A percentile compares a stretch with the other conserved stretches of the same genome.
Conservation (phyloP, 2,113 vertebrate genomes). For the Chaetodon trifascialis region DNA sequence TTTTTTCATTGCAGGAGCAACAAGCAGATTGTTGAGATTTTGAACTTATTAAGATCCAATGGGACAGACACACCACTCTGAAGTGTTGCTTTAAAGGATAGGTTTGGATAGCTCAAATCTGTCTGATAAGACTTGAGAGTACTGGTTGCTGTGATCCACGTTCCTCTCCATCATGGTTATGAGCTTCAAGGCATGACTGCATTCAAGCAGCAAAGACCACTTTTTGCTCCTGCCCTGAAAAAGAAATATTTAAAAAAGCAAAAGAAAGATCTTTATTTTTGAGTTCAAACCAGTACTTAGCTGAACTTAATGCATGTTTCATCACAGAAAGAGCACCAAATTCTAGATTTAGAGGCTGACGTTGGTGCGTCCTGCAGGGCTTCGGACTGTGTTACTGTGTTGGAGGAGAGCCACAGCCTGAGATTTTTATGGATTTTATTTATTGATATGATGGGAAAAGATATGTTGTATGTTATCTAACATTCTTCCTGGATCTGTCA, state of each 20-base stretch:
- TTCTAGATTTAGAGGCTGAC: neutral
- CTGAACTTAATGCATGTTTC: neutral
- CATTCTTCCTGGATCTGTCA: neutral
- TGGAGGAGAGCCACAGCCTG: neutral
- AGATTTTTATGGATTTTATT: conserved; percentile 1
- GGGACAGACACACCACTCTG: neutral
- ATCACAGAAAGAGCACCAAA: neutral
- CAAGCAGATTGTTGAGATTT: neutral
- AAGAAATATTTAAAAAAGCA: neutral
- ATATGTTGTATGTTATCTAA: neutral
- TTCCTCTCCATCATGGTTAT: neutral
- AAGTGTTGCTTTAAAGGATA: neutral
- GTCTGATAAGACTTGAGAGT: no score
- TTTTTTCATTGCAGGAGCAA: conserved; percentile 13
- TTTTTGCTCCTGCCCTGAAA: neutral
- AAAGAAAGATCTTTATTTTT: neutral
- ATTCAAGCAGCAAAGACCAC: neutral
- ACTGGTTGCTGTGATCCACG: neutral
- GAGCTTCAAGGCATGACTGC: neutral
- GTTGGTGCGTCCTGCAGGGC: neutral
- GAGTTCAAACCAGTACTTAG: neutral
- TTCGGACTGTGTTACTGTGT: neutral
- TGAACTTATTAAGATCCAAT: neutral
- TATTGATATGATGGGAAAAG: neutral
- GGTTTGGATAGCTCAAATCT: neutral